phyloP scores from a whole-genome alignment of 2,113 vertebrate species.

The Rattus rattus region DNA sequence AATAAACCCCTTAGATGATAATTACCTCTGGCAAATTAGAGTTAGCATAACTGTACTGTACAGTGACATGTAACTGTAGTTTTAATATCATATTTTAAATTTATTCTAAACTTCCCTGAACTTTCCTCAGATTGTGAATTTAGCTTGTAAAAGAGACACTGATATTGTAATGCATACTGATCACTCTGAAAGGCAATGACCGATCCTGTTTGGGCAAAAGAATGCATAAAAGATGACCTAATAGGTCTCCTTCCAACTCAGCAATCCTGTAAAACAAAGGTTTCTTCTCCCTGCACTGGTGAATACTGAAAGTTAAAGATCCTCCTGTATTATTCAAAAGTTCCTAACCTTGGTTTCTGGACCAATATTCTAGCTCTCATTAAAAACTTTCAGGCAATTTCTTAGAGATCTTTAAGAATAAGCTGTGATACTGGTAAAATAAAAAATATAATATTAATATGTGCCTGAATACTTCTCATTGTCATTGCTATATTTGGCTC shows the following conservation, averaged over 20 bases:
- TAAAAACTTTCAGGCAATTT: conserved; percentile 27
- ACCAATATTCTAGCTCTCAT: not conserved
- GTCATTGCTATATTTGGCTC: not conserved
- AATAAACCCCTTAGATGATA: no score
- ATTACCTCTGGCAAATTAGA: no score
- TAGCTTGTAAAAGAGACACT: not conserved
- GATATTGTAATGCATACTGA: not conserved
- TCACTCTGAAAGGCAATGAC: not conserved
- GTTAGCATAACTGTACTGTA: no score
- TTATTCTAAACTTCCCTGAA: not conserved
- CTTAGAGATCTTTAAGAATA: not conserved
- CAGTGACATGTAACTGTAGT: not conserved
- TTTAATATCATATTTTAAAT: not conserved
- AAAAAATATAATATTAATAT: not conserved
- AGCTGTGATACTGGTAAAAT: not conserved
- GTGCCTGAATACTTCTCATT: not conserved
- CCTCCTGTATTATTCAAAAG: conserved; percentile 56
- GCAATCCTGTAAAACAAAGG: conserved; percentile 21
- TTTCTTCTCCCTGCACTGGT: not conserved
- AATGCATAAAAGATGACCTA: not conserved
- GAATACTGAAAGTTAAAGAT: conserved; percentile 51
- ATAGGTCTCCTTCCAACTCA: conserved; percentile 32
- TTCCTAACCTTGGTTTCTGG: not conserved
- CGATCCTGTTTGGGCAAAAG: not conserved
- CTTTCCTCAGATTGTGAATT: not conserved